Base-by-base conservation (phyloP, 1,140 invertebrate genomes). In the Subanguina moxae region DNA sequence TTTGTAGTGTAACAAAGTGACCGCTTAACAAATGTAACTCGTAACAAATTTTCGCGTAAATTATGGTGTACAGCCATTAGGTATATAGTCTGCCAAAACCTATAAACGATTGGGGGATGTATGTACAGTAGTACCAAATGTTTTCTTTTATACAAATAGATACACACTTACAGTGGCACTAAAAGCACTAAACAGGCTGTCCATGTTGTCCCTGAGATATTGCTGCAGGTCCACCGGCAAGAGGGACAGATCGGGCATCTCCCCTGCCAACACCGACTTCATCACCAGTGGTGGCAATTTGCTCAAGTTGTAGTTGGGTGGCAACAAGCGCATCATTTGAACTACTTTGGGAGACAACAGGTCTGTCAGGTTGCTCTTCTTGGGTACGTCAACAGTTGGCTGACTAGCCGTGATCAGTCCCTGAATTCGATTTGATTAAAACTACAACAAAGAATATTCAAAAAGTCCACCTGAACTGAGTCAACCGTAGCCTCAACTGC, bases 281-380 rank as follows among this genome's bases (percentile, higher is more conserved):
- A 76, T 66, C 15, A 82, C 71, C 30, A 78, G 76, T 42, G 58
- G 48, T 27, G 81, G 80, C 57, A 82, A 66, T 64, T 75, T 75
- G 61, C 65, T 76, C 28, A 81, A 42, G 57, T 82, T 76, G 66
- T 82, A 82, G 38, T 73, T 73, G 13, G 76, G 72, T 28, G 80
- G 80, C 3, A 82, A 48, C 13, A 82, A 59, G 25, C 80, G 77
- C 57, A 82, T 56, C 58, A 80, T 67, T 57, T 78, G 65, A 28
- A 80, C 45, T 32, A 71, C 67, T 57, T 77, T 68, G 32, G 72
- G 71, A 23, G 77, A 59, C 43, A 77, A 62, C 27, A 68, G 45
- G 27, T 52, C 61, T 0, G 57, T 57, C 13, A 72, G n/a, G 42
- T 59, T 32, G 23, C 48, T 17, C 1, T 46, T 56, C 17, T 38